Base-by-base conservation (phyloP, 1,140 invertebrate genomes). In the Colletes latitarsis region DNA sequence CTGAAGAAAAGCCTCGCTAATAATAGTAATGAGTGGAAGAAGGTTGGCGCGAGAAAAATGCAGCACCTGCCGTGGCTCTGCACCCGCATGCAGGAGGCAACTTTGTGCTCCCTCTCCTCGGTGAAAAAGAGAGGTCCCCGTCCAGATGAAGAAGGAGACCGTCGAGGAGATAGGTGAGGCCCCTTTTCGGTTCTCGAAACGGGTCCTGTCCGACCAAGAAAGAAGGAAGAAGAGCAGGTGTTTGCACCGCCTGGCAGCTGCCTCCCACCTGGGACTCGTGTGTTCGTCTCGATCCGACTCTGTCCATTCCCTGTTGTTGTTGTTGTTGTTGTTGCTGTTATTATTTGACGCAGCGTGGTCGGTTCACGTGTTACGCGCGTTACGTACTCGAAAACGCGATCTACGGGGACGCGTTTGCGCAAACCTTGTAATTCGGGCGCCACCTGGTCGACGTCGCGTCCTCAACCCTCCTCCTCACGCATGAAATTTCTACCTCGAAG, bases 151-250 rank as follows among this genome's bases (percentile, higher is more conserved):
- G 30, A 30, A 30, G 30, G 2, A 30, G 30, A 9, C 43, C 72
- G 19, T 63, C 6, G 73, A 78, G 68, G 43, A 76, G 81, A 62
- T 82, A 82, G 72, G 68, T 49, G 41, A 81, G 73, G 49, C 46
- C 64, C 62, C 53, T 78, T 58, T 70, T 73, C 71, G 67, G 77
- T 85, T 83, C 87, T 88, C 66, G 80, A 83, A 89, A 87, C 87
- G 82, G 78, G 87, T 87, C 87, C 72, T 67, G 70, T 46, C 43
- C 30, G 69, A 81, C 52, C 70, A 77, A 87, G 80, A 69, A 83
- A 83, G 82, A 86, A 88, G 78, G 85, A 84, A 83, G 85, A 88
- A 84, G 89, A 87, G 89, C 91, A 92, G 91, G 91, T 92, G 90
- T 89, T 88, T 55, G 64, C 79, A 69, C 85, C 89, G 90, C 86